Percentiles rank a stretch among this genome's conserved stretches.
Evolutionary conservation across 2,797 vertebrate genomes (phyloP).

Genomic region (Luscinia megarhynchos): DNA sequence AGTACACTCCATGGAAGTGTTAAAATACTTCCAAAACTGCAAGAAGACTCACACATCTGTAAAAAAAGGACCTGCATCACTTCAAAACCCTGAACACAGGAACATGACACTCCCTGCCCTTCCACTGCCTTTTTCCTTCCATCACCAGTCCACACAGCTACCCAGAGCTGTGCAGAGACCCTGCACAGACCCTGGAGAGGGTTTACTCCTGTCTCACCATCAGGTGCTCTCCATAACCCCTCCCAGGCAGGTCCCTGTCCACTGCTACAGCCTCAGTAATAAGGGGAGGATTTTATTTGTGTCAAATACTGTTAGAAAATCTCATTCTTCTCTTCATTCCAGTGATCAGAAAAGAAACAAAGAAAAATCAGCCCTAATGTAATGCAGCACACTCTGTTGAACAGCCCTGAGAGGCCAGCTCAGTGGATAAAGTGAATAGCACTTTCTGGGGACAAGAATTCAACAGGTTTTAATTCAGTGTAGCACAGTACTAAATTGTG

Average conservation of each 20-base stretch:
- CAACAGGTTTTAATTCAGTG: neutral
- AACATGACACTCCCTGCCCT: neutral
- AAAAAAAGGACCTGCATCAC: neutral
- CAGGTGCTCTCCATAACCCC: neutral
- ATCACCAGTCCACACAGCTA: accelerated
- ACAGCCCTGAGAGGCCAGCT: no score
- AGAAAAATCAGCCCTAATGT: neutral
- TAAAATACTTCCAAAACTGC: neutral
- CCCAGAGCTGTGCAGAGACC: neutral
- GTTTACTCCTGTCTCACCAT: neutral
- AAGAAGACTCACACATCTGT: accelerated
- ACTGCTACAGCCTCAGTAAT: neutral
- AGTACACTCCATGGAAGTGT: neutral
- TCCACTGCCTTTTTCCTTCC: neutral
- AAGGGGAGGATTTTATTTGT: neutral
- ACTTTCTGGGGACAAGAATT: neutral
- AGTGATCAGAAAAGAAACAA: neutral
- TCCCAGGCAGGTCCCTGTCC: neutral
- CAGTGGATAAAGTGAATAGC: neutral
- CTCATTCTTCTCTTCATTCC: neutral
- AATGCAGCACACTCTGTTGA: neutral
- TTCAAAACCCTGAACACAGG: neutral
- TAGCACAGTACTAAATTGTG: neutral
- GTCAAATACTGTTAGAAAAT: neutral
- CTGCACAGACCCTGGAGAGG: neutral